These are phyloP conservation scores for Octodon degus DNA, from an alignment of 2,113 vertebrate genomes.

Conservation along the genomic window DNA sequence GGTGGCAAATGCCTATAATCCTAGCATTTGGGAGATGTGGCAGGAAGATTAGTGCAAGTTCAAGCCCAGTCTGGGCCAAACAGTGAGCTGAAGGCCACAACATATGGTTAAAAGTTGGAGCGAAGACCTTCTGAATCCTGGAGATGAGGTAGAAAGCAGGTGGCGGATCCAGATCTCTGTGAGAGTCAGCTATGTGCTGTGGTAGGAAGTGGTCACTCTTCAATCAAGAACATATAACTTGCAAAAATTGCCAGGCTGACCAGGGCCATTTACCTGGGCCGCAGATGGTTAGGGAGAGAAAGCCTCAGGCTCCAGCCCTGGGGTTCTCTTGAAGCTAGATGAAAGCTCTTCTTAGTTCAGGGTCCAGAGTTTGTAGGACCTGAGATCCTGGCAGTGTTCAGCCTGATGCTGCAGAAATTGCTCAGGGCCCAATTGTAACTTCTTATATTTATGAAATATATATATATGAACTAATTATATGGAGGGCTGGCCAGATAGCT, in stretches of 20 bases:
- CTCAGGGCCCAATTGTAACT: not conserved
- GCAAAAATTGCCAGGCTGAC: not conserved
- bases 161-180: not conserved
- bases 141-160: not conserved
- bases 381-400: not conserved
- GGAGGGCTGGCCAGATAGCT: too few relatives aligned
- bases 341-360: not conserved
- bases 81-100: not conserved
- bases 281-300: too few relatives aligned
- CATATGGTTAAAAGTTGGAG: not conserved
- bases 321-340: not conserved
- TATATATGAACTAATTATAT: too few relatives aligned
- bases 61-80: not conserved
- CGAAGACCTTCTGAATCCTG: not conserved
- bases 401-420: not conserved
- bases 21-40: not conserved
- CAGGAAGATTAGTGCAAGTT: not conserved
- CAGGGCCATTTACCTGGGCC: too few relatives aligned
- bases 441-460: not conserved
- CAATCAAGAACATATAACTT: not conserved
- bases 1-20: not conserved
- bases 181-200: fast-evolving
- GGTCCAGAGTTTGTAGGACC: not conserved
- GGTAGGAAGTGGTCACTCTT: not conserved
- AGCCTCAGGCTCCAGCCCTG: not conserved